Conservation (phyloP, 2,888 invertebrate genomes). For the Opisthograptis luteolata region DNA sequence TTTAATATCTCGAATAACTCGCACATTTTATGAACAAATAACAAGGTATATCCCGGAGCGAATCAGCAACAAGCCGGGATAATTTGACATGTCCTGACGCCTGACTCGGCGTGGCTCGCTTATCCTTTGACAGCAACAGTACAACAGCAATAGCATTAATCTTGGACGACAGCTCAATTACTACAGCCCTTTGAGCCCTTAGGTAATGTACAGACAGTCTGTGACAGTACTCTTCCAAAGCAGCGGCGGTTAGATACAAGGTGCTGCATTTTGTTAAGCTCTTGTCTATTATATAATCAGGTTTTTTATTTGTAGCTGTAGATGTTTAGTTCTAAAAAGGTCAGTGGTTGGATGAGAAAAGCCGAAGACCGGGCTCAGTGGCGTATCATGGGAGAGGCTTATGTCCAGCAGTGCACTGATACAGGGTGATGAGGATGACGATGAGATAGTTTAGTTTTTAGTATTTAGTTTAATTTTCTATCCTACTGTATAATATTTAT, state of each 20-base stretch:
- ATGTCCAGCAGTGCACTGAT: too few relatives aligned
- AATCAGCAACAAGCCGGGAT: constrained; percentile 48
- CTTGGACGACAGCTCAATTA: constrained; percentile 77
- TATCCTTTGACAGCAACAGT: constrained; percentile 50
- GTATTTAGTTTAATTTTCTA: too few relatives aligned
- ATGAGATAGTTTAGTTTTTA: too few relatives aligned
- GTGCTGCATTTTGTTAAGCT: neutral
- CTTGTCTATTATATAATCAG: too few relatives aligned
- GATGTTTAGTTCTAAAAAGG: too few relatives aligned
- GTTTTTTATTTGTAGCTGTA: too few relatives aligned
- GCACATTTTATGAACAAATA: constrained; percentile 28
- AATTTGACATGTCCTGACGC: constrained; percentile 57
- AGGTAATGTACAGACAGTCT: constrained; percentile 20
- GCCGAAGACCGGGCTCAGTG: too few relatives aligned
- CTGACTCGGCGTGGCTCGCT: constrained; percentile 33
- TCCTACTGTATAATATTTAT: too few relatives aligned
- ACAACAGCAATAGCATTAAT: constrained; percentile 66
- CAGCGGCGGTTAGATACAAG: constrained; percentile 9
- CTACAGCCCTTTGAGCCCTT: constrained; percentile 33
- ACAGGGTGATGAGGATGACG: too few relatives aligned
- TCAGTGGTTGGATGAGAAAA: too few relatives aligned
- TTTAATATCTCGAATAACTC: constrained; percentile 25
- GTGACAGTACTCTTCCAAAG: constrained; percentile 21
- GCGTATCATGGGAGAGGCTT: too few relatives aligned
- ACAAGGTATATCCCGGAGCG: constrained; percentile 30